These are phyloP conservation scores for Narcine bancroftii DNA, from an alignment of 2,113 vertebrate genomes.

Conservation along the genomic window DNA sequence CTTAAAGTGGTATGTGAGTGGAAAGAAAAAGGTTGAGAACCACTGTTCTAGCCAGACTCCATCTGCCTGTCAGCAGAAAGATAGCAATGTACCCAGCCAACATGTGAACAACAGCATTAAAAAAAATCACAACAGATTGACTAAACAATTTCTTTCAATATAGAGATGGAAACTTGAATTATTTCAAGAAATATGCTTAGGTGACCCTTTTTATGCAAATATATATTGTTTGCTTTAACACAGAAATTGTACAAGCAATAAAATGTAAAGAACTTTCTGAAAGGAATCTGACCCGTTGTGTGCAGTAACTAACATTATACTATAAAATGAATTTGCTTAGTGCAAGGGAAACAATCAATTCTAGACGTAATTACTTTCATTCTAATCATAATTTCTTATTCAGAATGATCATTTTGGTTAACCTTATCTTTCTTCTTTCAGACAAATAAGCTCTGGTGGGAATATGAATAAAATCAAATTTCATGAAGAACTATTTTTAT, in stretches of 20 bases:
- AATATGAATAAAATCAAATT: conserved; percentile 31
- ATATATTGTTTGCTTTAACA: conserved; percentile 27
- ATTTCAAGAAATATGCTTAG: conserved; percentile 59
- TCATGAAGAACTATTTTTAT: conserved; percentile 14
- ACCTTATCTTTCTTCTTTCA: conserved; percentile 26
- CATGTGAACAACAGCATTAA: neutral
- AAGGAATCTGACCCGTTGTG: neutral
- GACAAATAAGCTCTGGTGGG: conserved; percentile 14
- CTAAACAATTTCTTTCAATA: conserved; percentile 22
- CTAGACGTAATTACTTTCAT: conserved; percentile 27
- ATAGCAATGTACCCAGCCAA: too few species aligned
- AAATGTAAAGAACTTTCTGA: neutral
- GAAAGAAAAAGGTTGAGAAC: too few species aligned
- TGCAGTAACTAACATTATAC: neutral
- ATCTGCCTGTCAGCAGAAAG: neutral
- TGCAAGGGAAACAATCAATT: conserved; percentile 20
- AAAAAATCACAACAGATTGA: neutral
- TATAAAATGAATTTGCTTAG: conserved; percentile 19
- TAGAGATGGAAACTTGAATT: conserved; percentile 46
- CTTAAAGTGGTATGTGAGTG: too few species aligned
- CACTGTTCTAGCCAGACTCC: too few species aligned
- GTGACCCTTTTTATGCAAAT: conserved; percentile 46
- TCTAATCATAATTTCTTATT: conserved; percentile 18
- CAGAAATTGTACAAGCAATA: neutral
- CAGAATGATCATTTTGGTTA: conserved; percentile 29